A percentile compares a stretch with the other conserved stretches of the same genome.
phyloP scores from a whole-genome alignment of 2,797 vertebrate species.

The Tragelaphus eurycerus region DNA sequence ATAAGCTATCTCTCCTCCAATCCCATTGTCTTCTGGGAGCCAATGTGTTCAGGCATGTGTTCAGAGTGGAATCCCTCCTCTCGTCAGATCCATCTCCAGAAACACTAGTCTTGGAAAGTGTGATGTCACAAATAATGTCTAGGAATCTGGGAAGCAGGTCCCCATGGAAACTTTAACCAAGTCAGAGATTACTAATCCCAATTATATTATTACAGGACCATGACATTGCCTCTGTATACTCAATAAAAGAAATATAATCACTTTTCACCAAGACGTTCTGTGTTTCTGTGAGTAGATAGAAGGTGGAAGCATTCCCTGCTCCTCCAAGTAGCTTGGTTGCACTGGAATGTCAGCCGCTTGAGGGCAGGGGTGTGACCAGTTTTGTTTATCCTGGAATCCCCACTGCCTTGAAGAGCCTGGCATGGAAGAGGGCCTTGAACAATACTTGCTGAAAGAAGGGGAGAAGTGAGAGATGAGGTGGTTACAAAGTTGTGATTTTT shows the following conservation, averaged over 20 bases:
- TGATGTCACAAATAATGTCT: not conserved
- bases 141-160: not conserved
- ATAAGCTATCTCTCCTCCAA: not conserved
- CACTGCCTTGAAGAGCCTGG: not conserved
- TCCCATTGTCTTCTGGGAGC: accelerated
- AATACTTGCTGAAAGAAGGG: not conserved
- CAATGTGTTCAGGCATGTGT: accelerated
- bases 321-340: no score
- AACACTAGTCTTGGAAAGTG: not conserved
- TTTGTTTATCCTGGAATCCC: not conserved
- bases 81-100: not conserved
- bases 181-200: not conserved
- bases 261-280: not conserved
- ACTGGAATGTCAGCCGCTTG: not conserved
- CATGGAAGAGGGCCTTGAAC: accelerated
- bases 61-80: not conserved
- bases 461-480: not conserved
- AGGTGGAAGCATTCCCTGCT: not conserved
- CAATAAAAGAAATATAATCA: constrained; percentile 53
- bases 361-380: no score
- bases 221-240: not conserved
- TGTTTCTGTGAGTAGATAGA: not conserved
- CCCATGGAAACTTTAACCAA: not conserved
- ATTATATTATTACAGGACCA: not conserved
- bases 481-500: not conserved